Percentiles rank a stretch among this genome's conserved stretches.
Evolutionary conservation across 1,140 invertebrate species (phyloP).

Genomic region (Heterodera schachtii): DNA sequence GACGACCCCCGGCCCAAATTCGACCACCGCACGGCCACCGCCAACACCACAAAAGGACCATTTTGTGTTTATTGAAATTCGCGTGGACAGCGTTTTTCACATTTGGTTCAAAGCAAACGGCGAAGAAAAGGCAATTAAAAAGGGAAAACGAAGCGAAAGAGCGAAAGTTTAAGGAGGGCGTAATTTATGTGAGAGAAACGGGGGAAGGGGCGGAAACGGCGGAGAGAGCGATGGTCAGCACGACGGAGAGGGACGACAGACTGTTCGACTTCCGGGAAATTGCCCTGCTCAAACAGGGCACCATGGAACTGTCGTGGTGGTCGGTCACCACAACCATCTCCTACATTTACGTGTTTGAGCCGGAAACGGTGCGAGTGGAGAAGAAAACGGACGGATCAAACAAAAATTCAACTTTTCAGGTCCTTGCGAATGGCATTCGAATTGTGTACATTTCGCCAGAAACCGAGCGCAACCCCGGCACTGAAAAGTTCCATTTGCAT

Average conservation of each 20-base stretch:
- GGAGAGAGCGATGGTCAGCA: background rate
- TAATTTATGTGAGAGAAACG: conserved; percentile 7
- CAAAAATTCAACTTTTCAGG: background rate
- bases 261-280: conserved; percentile 17
- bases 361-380: conserved; percentile 7
- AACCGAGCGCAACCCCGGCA: background rate
- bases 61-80: conserved; percentile 8
- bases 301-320: conserved; percentile 16
- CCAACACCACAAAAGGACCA: background rate
- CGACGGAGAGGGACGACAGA: background rate
- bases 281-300: conserved; percentile 1
- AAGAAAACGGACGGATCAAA: no score
- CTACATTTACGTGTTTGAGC: conserved; percentile 25
- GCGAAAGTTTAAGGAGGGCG: conserved; percentile 2
- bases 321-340: conserved; percentile 5
- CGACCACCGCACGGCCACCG: background rate
- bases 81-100: conserved; percentile 4
- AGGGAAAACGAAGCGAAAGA: background rate
- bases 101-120: conserved; percentile 13
- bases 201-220: background rate
- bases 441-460: conserved; percentile 2
- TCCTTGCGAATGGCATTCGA: conserved; percentile 15
- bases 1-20: background rate
- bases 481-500: conserved; percentile 17
- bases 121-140: background rate